A percentile compares a stretch with the other conserved stretches of the same genome.
phyloP scores from a whole-genome alignment of 1,140 invertebrate species.

The Polypedilum pembai region DNA sequence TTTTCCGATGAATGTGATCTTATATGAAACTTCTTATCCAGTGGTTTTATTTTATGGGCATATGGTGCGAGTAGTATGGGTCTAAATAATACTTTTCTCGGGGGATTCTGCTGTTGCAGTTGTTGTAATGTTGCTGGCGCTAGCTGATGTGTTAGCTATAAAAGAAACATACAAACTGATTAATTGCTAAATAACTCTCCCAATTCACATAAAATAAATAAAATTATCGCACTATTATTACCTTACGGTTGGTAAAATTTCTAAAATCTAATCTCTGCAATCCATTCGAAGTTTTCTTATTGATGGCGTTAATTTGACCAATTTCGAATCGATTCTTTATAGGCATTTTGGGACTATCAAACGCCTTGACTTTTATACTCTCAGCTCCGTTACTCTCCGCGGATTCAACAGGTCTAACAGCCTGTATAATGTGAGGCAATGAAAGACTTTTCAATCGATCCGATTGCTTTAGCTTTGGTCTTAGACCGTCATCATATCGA shows the following conservation, averaged over 20 bases:
- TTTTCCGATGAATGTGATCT: not conserved
- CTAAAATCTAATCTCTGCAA: not conserved
- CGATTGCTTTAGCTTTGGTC: conserved; percentile 13
- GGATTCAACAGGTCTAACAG: conserved; percentile 23
- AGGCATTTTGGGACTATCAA: conserved; percentile 25
- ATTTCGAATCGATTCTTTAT: not conserved
- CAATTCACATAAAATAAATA: not conserved
- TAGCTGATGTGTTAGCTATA: not conserved
- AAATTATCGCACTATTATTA: not conserved
- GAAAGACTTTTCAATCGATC: conserved; percentile 24
- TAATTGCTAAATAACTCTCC: not conserved
- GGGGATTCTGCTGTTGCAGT: too few species aligned
- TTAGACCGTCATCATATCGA: conserved; percentile 1
- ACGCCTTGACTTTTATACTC: not conserved
- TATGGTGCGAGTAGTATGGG: not conserved
- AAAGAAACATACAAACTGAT: not conserved
- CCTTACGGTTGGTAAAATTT: not conserved
- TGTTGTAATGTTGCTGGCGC: not conserved
- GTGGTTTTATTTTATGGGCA: not conserved
- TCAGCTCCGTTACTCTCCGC: not conserved
- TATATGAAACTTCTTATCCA: not conserved
- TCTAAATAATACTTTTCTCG: not conserved
- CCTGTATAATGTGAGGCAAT: not conserved
- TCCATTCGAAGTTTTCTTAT: not conserved
- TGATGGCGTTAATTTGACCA: conserved; percentile 23